Percentiles rank a stretch among this genome's conserved stretches.
phyloP scores from a whole-genome alignment of 2,113 vertebrate genomes.

The human region GRCh38 chr6:91796501-91797000 shows the following conservation, averaged over 20 bases:
- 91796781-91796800: conserved; percentile 80
- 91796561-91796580: conserved; percentile 75
- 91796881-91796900: conserved; percentile 74
- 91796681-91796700: conserved; percentile 67
- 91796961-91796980: conserved; percentile 66
- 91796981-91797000: conserved; percentile 44
- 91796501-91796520: conserved; percentile 79
- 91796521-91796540: conserved; percentile 66
- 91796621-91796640: conserved; percentile 71
- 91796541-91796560: conserved; percentile 63
- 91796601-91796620: conserved; percentile 77
- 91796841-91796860: conserved; percentile 53
- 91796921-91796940: conserved; percentile 66
- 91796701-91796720: conserved; percentile 69
- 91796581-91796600: conserved; percentile 72
- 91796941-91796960: conserved; percentile 60
- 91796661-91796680: conserved; percentile 61
- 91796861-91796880: conserved; percentile 74
- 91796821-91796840: conserved; percentile 74
- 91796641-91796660: conserved; percentile 64
- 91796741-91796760: conserved; percentile 65
- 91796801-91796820: conserved; percentile 64
- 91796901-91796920: conserved; percentile 70
- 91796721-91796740: conserved; percentile 60
- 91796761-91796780: conserved; percentile 74